Conservation (phyloP, 2,888 invertebrate genomes). For the Sialis fuliginosa region DNA sequence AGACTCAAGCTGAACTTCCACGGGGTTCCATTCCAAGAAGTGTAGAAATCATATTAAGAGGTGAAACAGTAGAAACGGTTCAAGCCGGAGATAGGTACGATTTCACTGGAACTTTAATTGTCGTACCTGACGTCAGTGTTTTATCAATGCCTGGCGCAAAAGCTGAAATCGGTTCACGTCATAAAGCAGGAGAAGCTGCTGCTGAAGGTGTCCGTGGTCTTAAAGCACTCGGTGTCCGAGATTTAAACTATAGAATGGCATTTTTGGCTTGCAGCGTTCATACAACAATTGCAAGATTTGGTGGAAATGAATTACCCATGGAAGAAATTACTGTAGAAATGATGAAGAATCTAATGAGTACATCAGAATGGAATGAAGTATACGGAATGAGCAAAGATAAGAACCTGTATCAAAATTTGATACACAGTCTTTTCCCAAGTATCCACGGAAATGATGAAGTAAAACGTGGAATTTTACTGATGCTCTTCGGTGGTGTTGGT, state of each 20-base stretch:
- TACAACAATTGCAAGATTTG: constrained; percentile 73
- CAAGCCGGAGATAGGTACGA: constrained; percentile 77
- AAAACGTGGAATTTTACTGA: constrained; percentile 77
- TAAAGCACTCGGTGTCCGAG: constrained; percentile 70
- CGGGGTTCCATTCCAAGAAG: constrained; percentile 93
- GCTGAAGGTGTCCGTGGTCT: constrained; percentile 72
- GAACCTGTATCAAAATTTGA: constrained; percentile 78
- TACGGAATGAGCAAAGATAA: constrained; percentile 94
- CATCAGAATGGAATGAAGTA: constrained; percentile 85
- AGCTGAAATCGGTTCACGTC: constrained; percentile 61
- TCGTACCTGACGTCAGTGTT: constrained; percentile 89
- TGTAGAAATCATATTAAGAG: constrained; percentile 84
- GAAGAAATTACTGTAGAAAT: constrained; percentile 83
- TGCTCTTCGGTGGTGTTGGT: constrained; percentile 93
- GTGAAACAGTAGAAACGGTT: constrained; percentile 91
- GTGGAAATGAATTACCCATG: constrained; percentile 63
- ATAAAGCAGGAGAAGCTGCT: constrained; percentile 51
- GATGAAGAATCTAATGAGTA: constrained; percentile 87
- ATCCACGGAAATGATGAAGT: constrained; percentile 96
- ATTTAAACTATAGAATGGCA: constrained; percentile 74
- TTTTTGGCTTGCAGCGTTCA: constrained; percentile 89
- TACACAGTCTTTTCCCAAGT: constrained; percentile 83
- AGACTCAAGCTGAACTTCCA: constrained; percentile 92
- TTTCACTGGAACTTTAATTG: constrained; percentile 90
- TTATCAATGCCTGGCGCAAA: constrained; percentile 72